Evolutionary conservation across 2,113 vertebrate genomes (phyloP), one percentile per base, ranked within the genome.

Genomic region (cat (Felis catus)): DNA sequence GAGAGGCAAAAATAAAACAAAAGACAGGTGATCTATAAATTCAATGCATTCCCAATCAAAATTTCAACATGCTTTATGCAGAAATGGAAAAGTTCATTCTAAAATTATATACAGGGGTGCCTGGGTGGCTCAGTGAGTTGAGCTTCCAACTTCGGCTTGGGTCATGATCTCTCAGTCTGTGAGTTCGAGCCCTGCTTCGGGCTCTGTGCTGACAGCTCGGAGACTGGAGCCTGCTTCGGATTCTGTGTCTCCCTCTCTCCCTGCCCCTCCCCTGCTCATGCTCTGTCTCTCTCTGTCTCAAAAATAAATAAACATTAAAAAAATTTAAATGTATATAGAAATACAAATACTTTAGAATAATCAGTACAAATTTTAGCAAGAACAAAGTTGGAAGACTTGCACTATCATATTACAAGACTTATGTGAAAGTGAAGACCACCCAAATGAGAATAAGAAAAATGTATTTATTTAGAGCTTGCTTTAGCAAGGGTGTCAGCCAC

Each of bases 341-440:
- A 83, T 36, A 12, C 4, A 95, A 97, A 96, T 21, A 71, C 55
- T 93, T 71, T 73, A 78, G 68, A 96, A 79, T 61, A 41, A 83
- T 83, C 48, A 88, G 25, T 61, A 58, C 33, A 94, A 89, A 92
- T 58, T 55, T 90, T 39, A 45, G 76, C 81, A 86, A 87, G 33
- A 96, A 68, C 63, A 76, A 84, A 82, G 14, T 29, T 76, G 11
- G 25, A 92, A 68, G 41, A 70, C 33, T 68, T 89, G 31, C 9
- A n/a, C 23, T 53, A 45, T 58, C 23, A n/a, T 19, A 61, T 89
- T 91, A 89, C 8, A 85, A 80, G 83, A 79, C 27, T 39, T 90
- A 51, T 4, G 4, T 51, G 94, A 39, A 73, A 86, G 8, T 65
- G 27, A 65, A n/a, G 48, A 71, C 39, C 21, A 87, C 76, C 36